Evolutionary conservation across 2,888 invertebrate species (phyloP), one percentile per base, ranked within the genome.

Genomic region (Mechanitis mazaeus): DNA sequence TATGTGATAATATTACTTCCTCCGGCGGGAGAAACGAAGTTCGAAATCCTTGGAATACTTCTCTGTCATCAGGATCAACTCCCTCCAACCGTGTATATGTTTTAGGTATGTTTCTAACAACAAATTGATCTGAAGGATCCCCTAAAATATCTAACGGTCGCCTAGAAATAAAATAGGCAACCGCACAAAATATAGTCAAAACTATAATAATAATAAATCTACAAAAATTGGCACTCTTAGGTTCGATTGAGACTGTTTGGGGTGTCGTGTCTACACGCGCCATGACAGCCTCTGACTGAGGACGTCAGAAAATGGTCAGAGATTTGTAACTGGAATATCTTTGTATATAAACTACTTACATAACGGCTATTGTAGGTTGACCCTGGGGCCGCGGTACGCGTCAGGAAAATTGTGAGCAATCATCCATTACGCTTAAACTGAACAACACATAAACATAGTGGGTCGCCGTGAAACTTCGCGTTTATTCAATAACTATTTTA

Each of bases 21-120:
- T 91, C 91, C 0, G 84, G 80, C 0, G 94, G 93, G 53, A 93
- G 77, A 71, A 92, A 94, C 20, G 93, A 93, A 0, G 93, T 94
- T 55, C 91, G 90, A 58, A 92, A 91, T 66, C 93, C 93, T 68
- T 91, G 87, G 73, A 93, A 90, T 0, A 93, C 83, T 55, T 92
- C 91, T 59, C 92, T 83, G 63, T 93, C 92, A 61, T 93, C 92
- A 20, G 91, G 81, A 68, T 92, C 84, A 2, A 83, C 74, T 9
- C 75, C 73, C 71, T 91, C 91, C 45, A 85, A 75, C 42, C 76
- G 79, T 1, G 80, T 83, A 67, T 86, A 90, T 7, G 76, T 69
- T 69, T 77, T 79, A 2, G 89, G 88, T n/a, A 87, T 78, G 54
- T 77, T 82, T 69, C 80, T 84, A 38, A 84, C 75, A 12, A 79